phyloP scores from a whole-genome alignment of 2,113 vertebrate genomes.

The Colinus virginianus region DNA sequence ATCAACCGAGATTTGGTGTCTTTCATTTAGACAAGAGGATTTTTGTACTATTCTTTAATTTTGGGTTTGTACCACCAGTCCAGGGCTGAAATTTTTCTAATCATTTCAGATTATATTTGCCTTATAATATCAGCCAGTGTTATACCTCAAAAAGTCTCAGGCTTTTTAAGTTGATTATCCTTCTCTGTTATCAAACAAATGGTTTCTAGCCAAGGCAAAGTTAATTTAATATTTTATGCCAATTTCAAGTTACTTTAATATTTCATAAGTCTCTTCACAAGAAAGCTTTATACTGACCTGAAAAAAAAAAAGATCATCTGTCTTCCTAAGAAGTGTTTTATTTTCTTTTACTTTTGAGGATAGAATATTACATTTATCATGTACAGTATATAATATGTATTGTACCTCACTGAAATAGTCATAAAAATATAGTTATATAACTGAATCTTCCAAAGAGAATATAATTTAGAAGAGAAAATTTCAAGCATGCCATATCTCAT shows the following conservation, averaged over 20 bases:
- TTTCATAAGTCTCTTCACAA: not conserved
- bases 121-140: not conserved
- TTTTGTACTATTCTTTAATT: not conserved
- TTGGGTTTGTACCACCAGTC: not conserved
- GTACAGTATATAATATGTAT: not conserved
- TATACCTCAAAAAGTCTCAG: rapidly evolving
- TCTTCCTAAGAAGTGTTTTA: not conserved
- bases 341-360: not conserved
- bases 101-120: not conserved
- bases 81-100: not conserved
- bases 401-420: not conserved
- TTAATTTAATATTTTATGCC: constrained; percentile 13
- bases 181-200: not conserved
- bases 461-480: not conserved
- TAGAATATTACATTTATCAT: not conserved
- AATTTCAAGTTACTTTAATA: constrained; percentile 15
- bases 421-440: not conserved
- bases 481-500: not conserved
- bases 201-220: constrained; percentile 16
- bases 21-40: not conserved
- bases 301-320: not conserved
- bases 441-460: not conserved
- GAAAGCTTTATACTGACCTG: not conserved
- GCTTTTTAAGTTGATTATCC: not conserved
- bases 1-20: not conserved